Evolutionary conservation across 2,113 vertebrate species (phyloP).

Genomic region (Clarias batrachus): DNA sequence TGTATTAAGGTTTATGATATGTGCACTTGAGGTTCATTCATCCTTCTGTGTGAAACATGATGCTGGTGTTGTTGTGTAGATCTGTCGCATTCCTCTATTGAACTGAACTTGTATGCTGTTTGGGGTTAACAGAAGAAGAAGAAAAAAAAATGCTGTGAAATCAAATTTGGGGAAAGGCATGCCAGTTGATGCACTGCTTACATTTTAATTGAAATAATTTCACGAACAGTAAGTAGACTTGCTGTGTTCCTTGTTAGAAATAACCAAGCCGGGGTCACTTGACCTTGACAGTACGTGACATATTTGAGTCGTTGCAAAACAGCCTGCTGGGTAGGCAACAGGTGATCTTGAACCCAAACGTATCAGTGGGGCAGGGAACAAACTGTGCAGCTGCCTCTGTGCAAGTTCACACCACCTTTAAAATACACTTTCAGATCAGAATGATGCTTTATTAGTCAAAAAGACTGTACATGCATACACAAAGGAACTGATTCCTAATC

Average conservation of each 20-base stretch:
- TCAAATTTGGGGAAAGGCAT: background rate
- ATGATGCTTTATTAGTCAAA: background rate
- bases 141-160: background rate
- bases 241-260: background rate
- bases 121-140: background rate
- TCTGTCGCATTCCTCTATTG: background rate
- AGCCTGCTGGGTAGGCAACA: conserved; percentile 16
- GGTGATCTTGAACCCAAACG: conserved; percentile 26
- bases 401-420: background rate
- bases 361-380: background rate
- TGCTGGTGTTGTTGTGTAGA: background rate
- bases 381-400: background rate
- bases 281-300: background rate
- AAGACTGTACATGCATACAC: background rate
- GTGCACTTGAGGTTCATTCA: background rate
- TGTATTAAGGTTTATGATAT: background rate
- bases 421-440: background rate
- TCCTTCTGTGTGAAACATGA: background rate
- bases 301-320: background rate
- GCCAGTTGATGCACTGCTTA: background rate
- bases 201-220: background rate
- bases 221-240: background rate
- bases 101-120: background rate
- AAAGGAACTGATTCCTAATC: background rate
- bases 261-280: background rate